Conservation (phyloP, 2,797 vertebrate species). For the Macropodus opercularis region DNA sequence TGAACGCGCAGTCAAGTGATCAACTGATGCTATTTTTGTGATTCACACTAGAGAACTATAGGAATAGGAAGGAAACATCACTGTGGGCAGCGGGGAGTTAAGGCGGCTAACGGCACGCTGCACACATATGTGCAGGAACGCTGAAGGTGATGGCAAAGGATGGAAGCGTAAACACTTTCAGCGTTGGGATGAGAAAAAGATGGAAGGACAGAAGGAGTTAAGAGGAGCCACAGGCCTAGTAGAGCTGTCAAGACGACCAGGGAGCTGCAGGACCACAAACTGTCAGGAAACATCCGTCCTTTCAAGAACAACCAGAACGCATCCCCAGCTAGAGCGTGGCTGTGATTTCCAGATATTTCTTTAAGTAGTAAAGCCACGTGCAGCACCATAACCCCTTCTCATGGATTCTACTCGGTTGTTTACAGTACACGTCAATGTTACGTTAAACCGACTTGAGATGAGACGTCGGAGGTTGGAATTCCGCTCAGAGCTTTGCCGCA, state of each 20-base stretch:
- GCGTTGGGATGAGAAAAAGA: conserved; percentile 41
- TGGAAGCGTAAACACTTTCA: conserved; percentile 58
- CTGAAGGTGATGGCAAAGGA: conserved; percentile 57
- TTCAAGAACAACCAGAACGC: conserved; percentile 49
- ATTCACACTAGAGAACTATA: conserved; percentile 38
- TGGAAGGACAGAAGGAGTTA: conserved; percentile 62
- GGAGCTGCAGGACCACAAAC: conserved; percentile 44
- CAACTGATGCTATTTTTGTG: conserved; percentile 52
- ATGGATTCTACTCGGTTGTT: conserved; percentile 23
- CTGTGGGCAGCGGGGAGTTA: conserved; percentile 28
- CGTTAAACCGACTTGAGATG: conserved; percentile 27
- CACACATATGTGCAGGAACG: conserved; percentile 65
- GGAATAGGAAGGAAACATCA: conserved; percentile 30
- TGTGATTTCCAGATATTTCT: conserved; percentile 44
- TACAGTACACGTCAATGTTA: conserved; percentile 27
- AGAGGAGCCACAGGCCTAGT: conserved; percentile 53
- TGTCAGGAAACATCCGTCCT: conserved; percentile 58
- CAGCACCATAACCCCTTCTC: conserved; percentile 32
- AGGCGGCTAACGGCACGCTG: conserved; percentile 34
- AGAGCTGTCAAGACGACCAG: conserved; percentile 49
- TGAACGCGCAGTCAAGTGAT: conserved; percentile 63
- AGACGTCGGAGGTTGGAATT: conserved; percentile 36
- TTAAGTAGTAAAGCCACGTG: conserved; percentile 30
- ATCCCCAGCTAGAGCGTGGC: conserved; percentile 26
- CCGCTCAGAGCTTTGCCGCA: conserved; percentile 28